Evolutionary conservation across 2,888 invertebrate species (phyloP).

Genomic region (Phasia obesa): DNA sequence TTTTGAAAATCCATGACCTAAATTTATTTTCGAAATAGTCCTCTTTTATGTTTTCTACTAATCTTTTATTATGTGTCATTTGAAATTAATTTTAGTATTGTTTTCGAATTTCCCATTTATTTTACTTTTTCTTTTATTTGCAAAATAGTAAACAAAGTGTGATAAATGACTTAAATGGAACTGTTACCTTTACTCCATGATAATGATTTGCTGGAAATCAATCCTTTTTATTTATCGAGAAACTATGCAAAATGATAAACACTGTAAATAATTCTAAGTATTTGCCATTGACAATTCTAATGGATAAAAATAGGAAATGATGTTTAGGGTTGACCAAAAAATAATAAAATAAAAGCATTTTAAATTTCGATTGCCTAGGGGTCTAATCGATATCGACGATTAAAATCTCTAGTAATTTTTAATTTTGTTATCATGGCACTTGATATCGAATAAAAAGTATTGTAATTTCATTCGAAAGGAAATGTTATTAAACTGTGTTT

Average conservation of each 20-base stretch:
- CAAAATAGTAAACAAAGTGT: constrained; percentile 9
- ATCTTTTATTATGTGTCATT: background rate
- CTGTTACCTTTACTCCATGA: no score
- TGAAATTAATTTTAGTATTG: background rate
- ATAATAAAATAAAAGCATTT: no score
- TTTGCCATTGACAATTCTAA: background rate
- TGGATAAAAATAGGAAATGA: background rate
- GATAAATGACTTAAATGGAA: constrained; percentile 13
- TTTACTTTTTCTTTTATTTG: background rate
- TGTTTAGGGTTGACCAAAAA: background rate
- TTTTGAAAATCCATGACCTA: no score
- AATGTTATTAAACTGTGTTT: no score
- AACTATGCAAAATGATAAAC: constrained; percentile 44
- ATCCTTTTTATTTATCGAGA: constrained; percentile 55
- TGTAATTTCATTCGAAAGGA: no score
- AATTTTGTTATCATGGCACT: no score
- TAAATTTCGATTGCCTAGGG: no score
- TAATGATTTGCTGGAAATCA: constrained; percentile 57
- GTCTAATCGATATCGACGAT: no score
- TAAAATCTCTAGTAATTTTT: no score
- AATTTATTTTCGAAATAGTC: no score
- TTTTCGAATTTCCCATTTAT: background rate
- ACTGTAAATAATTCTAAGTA: background rate
- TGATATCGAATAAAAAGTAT: no score
- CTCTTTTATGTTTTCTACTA: no score